phyloP scores from a whole-genome alignment of 2,797 vertebrate species.

The Syncerus caffer region DNA sequence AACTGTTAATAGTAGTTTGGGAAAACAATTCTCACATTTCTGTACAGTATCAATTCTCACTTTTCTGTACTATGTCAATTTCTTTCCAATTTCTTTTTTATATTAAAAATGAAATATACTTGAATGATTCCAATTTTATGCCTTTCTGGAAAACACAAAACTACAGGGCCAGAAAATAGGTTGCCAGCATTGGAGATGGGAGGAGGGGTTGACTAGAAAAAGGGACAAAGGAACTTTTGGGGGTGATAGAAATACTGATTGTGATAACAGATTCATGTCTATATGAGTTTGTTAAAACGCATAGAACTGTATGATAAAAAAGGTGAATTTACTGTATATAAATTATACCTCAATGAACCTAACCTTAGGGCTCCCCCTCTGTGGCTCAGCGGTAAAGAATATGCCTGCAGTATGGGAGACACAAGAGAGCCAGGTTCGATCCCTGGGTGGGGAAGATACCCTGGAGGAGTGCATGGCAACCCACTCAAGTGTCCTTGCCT shows the following conservation, averaged over 20 bases:
- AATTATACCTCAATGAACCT: neutral
- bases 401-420: neutral
- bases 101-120: neutral
- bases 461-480: neutral
- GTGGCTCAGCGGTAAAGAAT: neutral
- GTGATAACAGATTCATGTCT: neutral
- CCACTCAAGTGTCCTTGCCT: neutral
- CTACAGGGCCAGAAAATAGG: neutral
- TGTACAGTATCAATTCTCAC: neutral
- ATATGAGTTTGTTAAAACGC: neutral
- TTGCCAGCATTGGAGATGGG: neutral
- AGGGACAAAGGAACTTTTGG: neutral
- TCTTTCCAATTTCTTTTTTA: neutral
- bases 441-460: neutral
- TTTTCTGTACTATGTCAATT: neutral
- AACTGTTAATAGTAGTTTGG: neutral
- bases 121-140: conserved; percentile 20
- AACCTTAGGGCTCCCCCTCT: neutral
- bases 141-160: neutral
- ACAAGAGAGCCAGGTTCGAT: neutral
- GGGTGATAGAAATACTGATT: neutral
- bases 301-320: neutral
- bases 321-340: neutral
- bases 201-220: neutral
- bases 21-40: conserved; percentile 3